Percentiles rank a stretch among this genome's conserved stretches.
Evolutionary conservation across 2,113 vertebrate species (phyloP).

Genomic region (Paramisgurnus dabryanus): DNA sequence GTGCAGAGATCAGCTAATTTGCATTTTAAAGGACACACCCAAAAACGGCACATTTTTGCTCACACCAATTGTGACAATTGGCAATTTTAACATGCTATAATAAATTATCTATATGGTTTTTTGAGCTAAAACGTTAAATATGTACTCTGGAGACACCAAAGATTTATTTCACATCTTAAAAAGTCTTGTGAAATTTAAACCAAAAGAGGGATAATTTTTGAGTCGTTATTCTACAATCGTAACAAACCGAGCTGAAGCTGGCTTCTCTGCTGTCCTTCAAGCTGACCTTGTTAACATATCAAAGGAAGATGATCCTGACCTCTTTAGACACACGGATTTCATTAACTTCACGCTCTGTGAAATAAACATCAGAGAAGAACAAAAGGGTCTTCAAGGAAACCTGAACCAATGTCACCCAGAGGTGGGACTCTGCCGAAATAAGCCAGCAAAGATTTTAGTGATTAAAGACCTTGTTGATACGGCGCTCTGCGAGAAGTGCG

Average conservation of each 20-base stretch:
- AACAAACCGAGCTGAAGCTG: conserved; percentile 18
- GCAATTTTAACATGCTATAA: too few species aligned
- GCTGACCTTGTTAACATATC: conserved; percentile 50
- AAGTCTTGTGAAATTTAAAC: not conserved
- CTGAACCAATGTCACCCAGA: conserved; percentile 17
- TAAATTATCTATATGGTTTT: too few species aligned
- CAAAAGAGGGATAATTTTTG: conserved; percentile 4
- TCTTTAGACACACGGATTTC: conserved; percentile 40
- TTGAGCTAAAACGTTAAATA: too few species aligned
- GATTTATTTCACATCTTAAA: too few species aligned
- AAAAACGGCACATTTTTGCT: too few species aligned
- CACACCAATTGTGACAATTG: too few species aligned
- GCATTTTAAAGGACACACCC: too few species aligned
- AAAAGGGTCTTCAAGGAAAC: not conserved
- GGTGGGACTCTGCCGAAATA: conserved; percentile 12
- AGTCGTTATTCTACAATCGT: not conserved
- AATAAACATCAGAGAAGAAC: conserved; percentile 28
- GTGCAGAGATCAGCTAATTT: too few species aligned
- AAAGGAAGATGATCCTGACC: conserved; percentile 42
- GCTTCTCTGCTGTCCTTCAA: conserved; percentile 44
- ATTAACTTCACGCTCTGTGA: conserved; percentile 40
- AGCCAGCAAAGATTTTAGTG: conserved; percentile 26
- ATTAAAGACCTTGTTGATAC: conserved; percentile 18
- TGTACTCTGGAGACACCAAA: too few species aligned
- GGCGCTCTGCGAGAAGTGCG: not conserved